Conservation (phyloP, 2,888 invertebrate genomes). For the Orchestes rusci region DNA sequence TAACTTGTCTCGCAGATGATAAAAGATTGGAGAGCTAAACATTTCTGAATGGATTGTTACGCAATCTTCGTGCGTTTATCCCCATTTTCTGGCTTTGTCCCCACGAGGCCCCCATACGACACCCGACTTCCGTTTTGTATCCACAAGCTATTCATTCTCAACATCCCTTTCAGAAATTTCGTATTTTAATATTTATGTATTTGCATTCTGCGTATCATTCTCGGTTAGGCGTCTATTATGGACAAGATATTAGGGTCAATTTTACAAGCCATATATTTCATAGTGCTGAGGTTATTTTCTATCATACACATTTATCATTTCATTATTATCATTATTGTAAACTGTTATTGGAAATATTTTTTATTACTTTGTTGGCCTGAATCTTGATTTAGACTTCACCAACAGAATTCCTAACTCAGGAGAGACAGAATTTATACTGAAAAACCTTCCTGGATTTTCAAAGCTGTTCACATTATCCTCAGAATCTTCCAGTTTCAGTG, state of each 20-base stretch:
- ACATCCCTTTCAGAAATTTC: slow-evolving; percentile 6
- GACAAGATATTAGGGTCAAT: background rate
- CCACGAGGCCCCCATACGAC: slow-evolving; percentile 10
- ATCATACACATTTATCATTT: no score
- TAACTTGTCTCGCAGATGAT: slow-evolving; percentile 32
- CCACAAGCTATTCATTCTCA: slow-evolving; percentile 11
- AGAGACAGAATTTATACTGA: no score
- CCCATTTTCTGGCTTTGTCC: slow-evolving; percentile 14
- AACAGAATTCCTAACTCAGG: no score
- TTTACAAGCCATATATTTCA: slow-evolving; percentile 6
- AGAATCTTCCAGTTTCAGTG: background rate
- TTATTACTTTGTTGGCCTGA: no score
- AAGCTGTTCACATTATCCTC: no score
- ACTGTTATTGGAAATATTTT: no score
- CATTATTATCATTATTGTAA: no score
- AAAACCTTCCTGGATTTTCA: no score
- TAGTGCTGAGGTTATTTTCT: no score
- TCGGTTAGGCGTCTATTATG: background rate
- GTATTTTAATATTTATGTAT: slow-evolving; percentile 9
- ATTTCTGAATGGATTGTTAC: slow-evolving; percentile 32
- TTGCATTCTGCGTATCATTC: background rate
- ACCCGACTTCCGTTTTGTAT: slow-evolving; percentile 12
- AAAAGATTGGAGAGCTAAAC: slow-evolving; percentile 29
- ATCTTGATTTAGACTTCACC: no score
- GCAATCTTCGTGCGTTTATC: slow-evolving; percentile 27